Evolutionary conservation across 1,140 invertebrate genomes (phyloP), one percentile per base, ranked within the genome.

Genomic region (Laupala kohalensis): DNA sequence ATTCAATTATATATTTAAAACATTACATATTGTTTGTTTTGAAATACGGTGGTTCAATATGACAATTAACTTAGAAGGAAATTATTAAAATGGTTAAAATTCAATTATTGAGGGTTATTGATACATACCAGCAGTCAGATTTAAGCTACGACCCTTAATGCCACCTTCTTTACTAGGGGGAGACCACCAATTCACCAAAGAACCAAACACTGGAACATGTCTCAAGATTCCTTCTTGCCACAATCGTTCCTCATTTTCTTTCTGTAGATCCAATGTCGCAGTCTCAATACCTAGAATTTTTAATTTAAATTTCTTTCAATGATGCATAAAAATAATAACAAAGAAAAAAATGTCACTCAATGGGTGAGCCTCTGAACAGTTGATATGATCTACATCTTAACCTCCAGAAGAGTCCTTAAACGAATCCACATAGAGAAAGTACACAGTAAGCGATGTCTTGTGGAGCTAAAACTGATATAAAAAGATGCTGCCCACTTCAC

Each of bases 201-300:
- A 92, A 0, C 90, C 93, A 27, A 98, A 92, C 12, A 98, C 89
- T 0, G 96, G 96, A 53, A 98, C 92, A 75, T 96, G 93, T 67
- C 95, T 83, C 67, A 98, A 83, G 69, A 98, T 89, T 63, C 95
- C 95, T 82, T 98, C 95, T 79, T 98, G 94, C 89, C 93, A 93
- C 6, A 97, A 82, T 78, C 92, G 89, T 76, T 95, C 91, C 66
- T 93, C 90, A 68, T 90, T 92, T 83, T 97, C 95, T 71, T 91
- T 89, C 78, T 94, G 88, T 27, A 99, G 81, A 79, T 97, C 96
- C 75, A 92, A 87, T 70, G 93, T 94, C 0, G 95, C 96, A 27
- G 92, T 90, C 80, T 96, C 93, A 74, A 98, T 98, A 69, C 93
- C 89, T 90, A 75, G n/a, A 74, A 74, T 25, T 67, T 62, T 19